phyloP scores from a whole-genome alignment of 2,113 vertebrate genomes.

The Tragelaphus scriptus region DNA sequence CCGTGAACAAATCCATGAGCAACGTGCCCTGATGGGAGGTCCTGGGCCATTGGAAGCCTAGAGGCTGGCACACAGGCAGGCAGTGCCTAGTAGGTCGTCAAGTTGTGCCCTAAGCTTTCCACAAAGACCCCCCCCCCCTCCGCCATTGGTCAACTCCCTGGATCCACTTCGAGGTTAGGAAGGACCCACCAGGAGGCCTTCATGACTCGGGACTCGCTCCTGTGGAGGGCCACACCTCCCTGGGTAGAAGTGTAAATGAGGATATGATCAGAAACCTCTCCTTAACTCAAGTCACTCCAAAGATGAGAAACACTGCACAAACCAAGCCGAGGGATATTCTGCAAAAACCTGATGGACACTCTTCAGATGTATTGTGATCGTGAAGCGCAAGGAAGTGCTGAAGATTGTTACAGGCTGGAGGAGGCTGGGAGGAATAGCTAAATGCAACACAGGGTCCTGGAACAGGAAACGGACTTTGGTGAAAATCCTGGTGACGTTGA shows the following conservation, averaged over 20 bases:
- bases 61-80: not conserved
- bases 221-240: not conserved
- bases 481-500: accelerated
- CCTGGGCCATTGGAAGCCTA: not conserved
- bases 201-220: not conserved
- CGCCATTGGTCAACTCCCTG: not conserved
- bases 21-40: not conserved
- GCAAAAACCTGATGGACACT: too few species aligned
- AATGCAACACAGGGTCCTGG: not conserved
- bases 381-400: not conserved
- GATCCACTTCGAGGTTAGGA: not conserved
- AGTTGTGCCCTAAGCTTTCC: not conserved
- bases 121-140: not conserved
- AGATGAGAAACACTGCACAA: not conserved
- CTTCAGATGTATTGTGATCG: too few species aligned
- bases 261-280: not conserved
- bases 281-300: not conserved
- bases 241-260: not conserved
- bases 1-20: not conserved
- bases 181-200: not conserved
- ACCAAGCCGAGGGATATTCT: not conserved
- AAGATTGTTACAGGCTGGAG: not conserved
- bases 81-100: not conserved
- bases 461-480: not conserved
- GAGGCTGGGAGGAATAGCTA: not conserved